Evolutionary conservation across 2,113 vertebrate species (phyloP), one percentile per base, ranked within the genome.

Genomic region (Tichodroma muraria): DNA sequence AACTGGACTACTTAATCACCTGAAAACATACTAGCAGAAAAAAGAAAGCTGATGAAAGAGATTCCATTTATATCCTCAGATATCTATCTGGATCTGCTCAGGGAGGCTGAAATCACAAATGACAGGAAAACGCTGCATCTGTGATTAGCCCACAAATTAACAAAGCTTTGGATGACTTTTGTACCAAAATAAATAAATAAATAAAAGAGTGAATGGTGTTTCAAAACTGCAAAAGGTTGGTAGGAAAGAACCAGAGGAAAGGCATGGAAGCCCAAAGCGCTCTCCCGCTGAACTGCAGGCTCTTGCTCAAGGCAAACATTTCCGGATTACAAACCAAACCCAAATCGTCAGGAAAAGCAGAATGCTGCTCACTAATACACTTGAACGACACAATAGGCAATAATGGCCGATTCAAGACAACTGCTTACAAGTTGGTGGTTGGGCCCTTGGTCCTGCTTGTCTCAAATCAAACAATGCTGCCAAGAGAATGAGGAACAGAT

Each of bases 371-470:
- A 47, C 52, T 77, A 56, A 38, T 5, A 24, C 1, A 11, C 38
- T 94, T 82, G 17, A 90, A 78, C 10, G 47, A 63, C 45, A 93
- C 35, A 88, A 76, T 56, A 60, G 45, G 24, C 77, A 80, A 77
- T 93, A 60, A 93, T 18, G 59, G 63, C 78, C 89, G 77, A 97
- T 92, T 92, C 53, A 84, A 57, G 75, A 75, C 61, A 92, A 96
- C n/a, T 89, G 88, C 56, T 40, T 69, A 33, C 37, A 81, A 92
- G 88, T 27, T 72, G 78, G 64, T 92, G 57, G 56, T 19, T 73
- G 80, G 82, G 83, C 47, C 85, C 49, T 79, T 56, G 60, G 82
- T 80, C 37, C 68, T 30, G 45, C 14, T 85, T 87, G 53, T 83
- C 83, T 78, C 63, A 21, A 6, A 45, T 21, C 18, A 91, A 85